These are phyloP conservation scores for Calliphora vomitoria DNA, from an alignment of 2,888 invertebrate genomes.

Conservation along the genomic window DNA sequence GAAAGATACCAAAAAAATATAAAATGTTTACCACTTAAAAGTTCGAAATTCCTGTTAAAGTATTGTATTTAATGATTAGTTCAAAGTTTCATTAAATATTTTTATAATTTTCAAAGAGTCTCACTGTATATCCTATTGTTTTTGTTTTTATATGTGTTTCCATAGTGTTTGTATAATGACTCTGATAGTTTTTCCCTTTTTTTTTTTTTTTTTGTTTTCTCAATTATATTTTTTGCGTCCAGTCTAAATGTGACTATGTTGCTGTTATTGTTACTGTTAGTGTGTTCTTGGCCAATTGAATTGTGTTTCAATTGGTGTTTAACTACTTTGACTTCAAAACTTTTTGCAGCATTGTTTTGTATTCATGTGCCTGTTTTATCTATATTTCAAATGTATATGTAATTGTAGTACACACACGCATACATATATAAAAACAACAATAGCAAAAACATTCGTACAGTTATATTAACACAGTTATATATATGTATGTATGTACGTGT, in stretches of 20 bases:
- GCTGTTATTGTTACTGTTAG: constrained; percentile 12
- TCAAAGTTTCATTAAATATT: no score
- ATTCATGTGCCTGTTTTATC: constrained; percentile 60
- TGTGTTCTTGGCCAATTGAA: constrained; percentile 70
- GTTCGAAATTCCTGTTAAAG: no score
- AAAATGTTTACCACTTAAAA: no score
- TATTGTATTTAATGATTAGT: no score
- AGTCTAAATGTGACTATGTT: not conserved
- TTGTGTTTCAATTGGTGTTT: constrained; percentile 73
- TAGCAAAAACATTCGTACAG: not conserved
- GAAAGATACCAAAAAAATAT: no score
- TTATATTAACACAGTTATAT: not conserved
- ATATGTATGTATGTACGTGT: no score
- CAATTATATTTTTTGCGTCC: constrained; percentile 1
- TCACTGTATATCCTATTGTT: not conserved
- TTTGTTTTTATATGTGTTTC: not conserved
- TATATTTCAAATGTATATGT: constrained; percentile 36
- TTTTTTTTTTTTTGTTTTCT: not conserved
- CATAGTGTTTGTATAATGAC: constrained; percentile 23
- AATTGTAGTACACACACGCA: constrained; percentile 4
- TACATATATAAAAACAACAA: not conserved
- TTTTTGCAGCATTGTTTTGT: constrained; percentile 30
- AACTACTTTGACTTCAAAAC: constrained; percentile 67
- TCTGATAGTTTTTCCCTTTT: constrained; percentile 24
- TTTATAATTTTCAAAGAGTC: no score